Base-by-base conservation (phyloP, 2,888 invertebrate genomes). In the Cryptus viduatorius region DNA sequence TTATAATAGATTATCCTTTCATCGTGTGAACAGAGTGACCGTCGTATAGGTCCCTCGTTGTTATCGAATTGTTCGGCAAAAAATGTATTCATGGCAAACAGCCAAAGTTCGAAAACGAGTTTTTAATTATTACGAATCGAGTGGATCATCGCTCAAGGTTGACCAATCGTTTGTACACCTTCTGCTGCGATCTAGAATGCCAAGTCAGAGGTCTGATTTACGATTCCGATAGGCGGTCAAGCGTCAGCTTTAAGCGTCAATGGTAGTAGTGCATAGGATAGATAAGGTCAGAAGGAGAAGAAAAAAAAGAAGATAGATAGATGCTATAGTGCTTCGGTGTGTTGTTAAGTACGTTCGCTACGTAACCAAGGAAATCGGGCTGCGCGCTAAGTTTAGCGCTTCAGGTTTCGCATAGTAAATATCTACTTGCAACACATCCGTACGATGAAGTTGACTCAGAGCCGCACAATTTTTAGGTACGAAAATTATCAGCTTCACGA, bases 361-460 rank as follows among this genome's bases (percentile, higher is more conserved):
- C 85, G 90, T 86, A 88, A 88, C 87, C 89, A 88, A 87, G 89
- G 81, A 90, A 90, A 90, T 89, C 89, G 90, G 89, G 89, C 88
- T 86, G 82, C 68, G 87, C 85, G 87, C 90, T 90, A 90, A 90
- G 87, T 90, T 90, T 90, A 90, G 90, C 84, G 85, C 86, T 61
- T 79, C 73, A 64, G 50, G 50, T 75, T 72, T 82, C 72, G 72
- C 77, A 76, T 42, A 48, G 73, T 61, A 14, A 5, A 75, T 72
- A 68, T 68, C 72, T 44, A 24, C 59, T 19, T 16, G 29, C 29
- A 16, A n/a, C 2, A 16, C 14, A 37, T 29, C 42, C 72, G 37
- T 65, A 68, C 50, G 19, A 48, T 48, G 67, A 78, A 82, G 67
- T 48, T 50, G 78, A 73, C 42, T 56, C 14, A 16, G 50, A 56